Percentiles rank a stretch among this genome's conserved stretches.
These are phyloP conservation scores for Drosophila setifemur DNA, from an alignment of 1,140 invertebrate genomes.

Conservation along the genomic window DNA sequence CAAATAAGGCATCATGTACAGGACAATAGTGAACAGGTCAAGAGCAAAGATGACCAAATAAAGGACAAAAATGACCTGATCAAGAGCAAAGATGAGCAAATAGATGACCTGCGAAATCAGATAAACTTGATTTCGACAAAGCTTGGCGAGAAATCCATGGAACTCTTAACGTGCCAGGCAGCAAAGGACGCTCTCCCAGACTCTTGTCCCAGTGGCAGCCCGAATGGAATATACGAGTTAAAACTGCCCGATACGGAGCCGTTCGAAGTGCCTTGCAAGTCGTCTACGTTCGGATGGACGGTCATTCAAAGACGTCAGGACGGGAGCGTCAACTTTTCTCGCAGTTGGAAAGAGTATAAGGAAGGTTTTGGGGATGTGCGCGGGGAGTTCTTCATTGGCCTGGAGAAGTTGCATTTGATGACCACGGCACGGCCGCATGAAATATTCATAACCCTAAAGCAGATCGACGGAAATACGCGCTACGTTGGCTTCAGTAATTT, in stretches of 20 bases:
- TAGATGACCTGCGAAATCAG: no score
- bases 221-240: not conserved
- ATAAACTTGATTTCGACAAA: no score
- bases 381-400: conserved; percentile 48
- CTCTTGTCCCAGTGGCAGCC: no score
- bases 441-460: conserved; percentile 85
- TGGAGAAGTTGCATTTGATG: conserved; percentile 46
- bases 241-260: not conserved
- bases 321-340: conserved; percentile 29
- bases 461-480: conserved; percentile 83
- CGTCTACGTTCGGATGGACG: conserved; percentile 27
- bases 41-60: no score
- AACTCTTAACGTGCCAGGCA: no score
- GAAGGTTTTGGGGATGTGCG: conserved; percentile 41
- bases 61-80: no score
- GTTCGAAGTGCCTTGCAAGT: conserved; percentile 26
- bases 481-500: conserved; percentile 86
- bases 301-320: conserved; percentile 40
- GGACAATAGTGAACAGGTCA: no score
- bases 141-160: no score
- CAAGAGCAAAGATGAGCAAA: no score
- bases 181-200: no score
- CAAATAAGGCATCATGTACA: no score
- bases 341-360: conserved; percentile 40
- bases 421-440: conserved; percentile 24